These are phyloP conservation scores for Crambe crambe DNA, from an alignment of 37 sponge, comb jelly and placozoan genomes.

Conservation along the genomic window DNA sequence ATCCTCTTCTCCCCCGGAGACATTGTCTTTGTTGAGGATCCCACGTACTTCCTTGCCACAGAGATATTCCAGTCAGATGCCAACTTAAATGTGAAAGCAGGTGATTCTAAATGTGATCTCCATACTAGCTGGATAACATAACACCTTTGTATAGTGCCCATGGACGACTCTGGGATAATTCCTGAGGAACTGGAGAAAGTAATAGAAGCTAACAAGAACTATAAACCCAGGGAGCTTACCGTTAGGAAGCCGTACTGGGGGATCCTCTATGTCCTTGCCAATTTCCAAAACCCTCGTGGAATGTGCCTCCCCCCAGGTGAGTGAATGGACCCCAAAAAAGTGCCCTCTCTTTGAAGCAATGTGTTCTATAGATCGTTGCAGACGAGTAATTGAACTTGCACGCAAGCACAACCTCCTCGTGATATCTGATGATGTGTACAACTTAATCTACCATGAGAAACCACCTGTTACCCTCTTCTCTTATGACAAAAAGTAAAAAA, in stretches of 20 bases:
- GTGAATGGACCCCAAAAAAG: neutral
- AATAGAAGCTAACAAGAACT: constrained; percentile 22
- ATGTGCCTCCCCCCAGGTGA: constrained; percentile 55
- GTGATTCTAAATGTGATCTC: constrained; percentile 1
- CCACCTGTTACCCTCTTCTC: constrained; percentile 56
- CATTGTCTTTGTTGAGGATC: constrained; percentile 71
- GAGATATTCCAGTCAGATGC: constrained; percentile 33
- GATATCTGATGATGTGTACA: constrained; percentile 88
- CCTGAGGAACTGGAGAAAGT: constrained; percentile 66
- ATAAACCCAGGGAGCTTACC: constrained; percentile 39
- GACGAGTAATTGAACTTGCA: constrained; percentile 61
- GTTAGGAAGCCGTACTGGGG: constrained; percentile 66
- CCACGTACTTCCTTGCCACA: constrained; percentile 71
- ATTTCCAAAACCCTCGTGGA: constrained; percentile 86
- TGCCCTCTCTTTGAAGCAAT: neutral
- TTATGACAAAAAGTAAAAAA: constrained; percentile 67
- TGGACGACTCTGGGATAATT: constrained; percentile 69
- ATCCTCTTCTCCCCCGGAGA: constrained; percentile 65
- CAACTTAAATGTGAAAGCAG: constrained; percentile 14
- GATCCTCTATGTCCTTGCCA: constrained; percentile 73
- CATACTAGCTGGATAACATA: neutral
- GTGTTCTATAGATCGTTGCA: constrained; percentile 51
- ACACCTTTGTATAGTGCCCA: constrained; percentile 43
- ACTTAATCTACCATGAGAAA: constrained; percentile 59
- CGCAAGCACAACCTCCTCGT: constrained; percentile 74